phyloP scores from a whole-genome alignment of 2,797 vertebrate species.

The Acrossocheilus wenchowensis region DNA sequence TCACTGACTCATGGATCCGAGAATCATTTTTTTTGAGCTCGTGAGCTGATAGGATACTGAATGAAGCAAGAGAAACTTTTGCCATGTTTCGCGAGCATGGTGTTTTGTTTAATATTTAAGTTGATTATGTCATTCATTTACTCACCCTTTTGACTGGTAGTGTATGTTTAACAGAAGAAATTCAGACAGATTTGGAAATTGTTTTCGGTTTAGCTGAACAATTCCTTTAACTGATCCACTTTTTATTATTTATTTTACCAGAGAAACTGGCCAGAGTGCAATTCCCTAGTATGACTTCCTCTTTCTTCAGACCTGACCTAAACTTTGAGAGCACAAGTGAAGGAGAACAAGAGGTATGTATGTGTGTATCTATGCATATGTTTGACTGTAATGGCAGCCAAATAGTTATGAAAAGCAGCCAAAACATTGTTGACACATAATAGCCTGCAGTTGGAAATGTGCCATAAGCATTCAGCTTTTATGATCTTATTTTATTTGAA shows the following conservation, averaged over 20 bases:
- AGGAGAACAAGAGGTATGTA: constrained; percentile 84
- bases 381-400: not conserved
- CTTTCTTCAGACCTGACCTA: constrained; percentile 89
- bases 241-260: constrained; percentile 61
- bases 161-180: not conserved
- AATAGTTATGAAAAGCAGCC: not conserved
- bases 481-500: not conserved
- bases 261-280: constrained; percentile 89
- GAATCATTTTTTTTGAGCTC: not conserved
- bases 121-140: too few relatives aligned
- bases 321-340: constrained; percentile 82
- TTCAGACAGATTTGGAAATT: not conserved
- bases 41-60: not conserved
- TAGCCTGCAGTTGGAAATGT: not conserved
- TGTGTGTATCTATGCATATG: constrained; percentile 2
- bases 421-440: not conserved
- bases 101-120: not conserved
- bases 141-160: not conserved
- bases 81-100: not conserved
- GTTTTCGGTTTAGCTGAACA: not conserved
- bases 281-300: constrained; percentile 69
- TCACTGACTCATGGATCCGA: not conserved
- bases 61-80: not conserved
- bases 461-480: not conserved
- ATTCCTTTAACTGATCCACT: constrained; percentile 10